Base-by-base conservation (phyloP, 2,797 vertebrate genomes). In the Hybognathus amarus region DNA sequence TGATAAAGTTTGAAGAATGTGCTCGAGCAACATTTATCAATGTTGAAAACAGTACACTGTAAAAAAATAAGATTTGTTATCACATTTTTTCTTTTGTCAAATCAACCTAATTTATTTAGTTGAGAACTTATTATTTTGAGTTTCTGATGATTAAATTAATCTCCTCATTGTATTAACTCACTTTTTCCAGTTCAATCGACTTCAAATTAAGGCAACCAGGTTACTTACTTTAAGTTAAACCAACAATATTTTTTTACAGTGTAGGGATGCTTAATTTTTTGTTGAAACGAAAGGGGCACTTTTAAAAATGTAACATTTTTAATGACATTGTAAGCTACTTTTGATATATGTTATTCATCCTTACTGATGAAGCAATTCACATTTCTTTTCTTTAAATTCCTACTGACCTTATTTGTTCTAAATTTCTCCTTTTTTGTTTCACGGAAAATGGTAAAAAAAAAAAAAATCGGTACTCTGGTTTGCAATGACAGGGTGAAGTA, bases 341-440 rank as follows among this genome's bases (percentile, higher is more conserved):
- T 59, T 7, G 54, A 24, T 59, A n/a, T 24, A 12, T 11, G n/a
- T n/a, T 10, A 56, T 56, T 3, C 22, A 56, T 56, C 22, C n/a
- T 59, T 13, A 59, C n/a, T 24, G 56, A 59, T 24, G 9, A 56
- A 24, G 24, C n/a, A 8, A 22, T 6, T n/a, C 0, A n/a, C 0
- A n/a, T 24, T 59, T 24, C 22, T 11, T 3, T 40, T 38, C 38
- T 42, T 45, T 12, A 5, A 24, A 56, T 24, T n/a, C 54, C 10
- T 61, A 13, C n/a, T 24, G n/a, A 61, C n/a, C 59, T 0, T 30
- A 30, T 30, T 6, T 17, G 2, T 30, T 63, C 13, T 63, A 30
- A 63, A 63, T 63, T 15, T 63, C 6, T 15, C 5, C 24, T 61
- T 27, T 59, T 56, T 11, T 11, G 22, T n/a, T 11, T n/a, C 56